Evolutionary conservation across 53 echinoderm and acorn worm genomes (phyloP), one percentile per base, ranked within the genome.

Genomic region (Paracentrotus lividus): DNA sequence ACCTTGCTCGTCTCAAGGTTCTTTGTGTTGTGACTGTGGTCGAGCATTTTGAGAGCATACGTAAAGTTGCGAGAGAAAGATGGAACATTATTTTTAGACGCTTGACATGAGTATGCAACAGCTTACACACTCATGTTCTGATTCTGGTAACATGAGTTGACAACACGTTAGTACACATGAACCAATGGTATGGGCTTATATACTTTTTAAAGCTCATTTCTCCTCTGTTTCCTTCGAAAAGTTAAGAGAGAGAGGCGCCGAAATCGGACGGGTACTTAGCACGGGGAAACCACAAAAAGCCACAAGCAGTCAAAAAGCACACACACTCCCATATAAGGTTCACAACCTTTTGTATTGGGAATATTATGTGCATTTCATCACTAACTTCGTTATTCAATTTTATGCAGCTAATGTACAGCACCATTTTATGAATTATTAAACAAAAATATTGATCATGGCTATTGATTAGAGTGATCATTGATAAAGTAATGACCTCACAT

Each of bases 1-100:
- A 92, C 92, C 81, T 92, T 92, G 92, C 24, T 58, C 24, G 56
- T 78, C 92, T 92, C 92, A 92, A 92, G 92, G 92, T 1, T 18
- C 59, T 78, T 57, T 78, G 92, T 92, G 92, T 92, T 92, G 59
- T 92, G 92, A 23, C 92, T 92, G 92, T 86, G 86, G 86, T 86
- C n/a, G n/a, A n/a, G n/a, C n/a, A n/a, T n/a, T n/a, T n/a, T 29
- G 86, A 56, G 81, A 77, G 77, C 42, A 31, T 5, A 67, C 67
- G 67, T 72, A 40, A 40, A 81, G 81, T 81, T 81, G 81, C n/a
- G 81, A 8, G 81, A 45, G 77, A 42, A 34, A 34, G 67, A 42
- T 8, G 72, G 32, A 47, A 81, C 45, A 81, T 13, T 81, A 47
- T 81, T 47, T 81, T 45, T 81, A 81, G 81, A 49, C 81, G 47